Evolutionary conservation across 2,888 invertebrate genomes (phyloP).

Genomic region (Lumbricus terrestris): DNA sequence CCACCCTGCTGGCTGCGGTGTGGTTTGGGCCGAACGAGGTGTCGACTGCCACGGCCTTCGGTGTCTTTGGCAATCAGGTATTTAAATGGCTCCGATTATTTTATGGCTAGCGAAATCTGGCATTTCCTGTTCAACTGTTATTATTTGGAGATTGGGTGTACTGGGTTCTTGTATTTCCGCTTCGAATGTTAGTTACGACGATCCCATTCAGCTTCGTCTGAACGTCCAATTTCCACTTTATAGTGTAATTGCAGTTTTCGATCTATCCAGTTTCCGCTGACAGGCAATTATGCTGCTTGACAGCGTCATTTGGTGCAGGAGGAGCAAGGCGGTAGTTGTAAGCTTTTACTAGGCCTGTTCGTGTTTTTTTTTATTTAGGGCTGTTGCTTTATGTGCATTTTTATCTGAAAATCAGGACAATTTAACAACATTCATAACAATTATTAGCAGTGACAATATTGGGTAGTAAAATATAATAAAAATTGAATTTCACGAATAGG

Average conservation of each 20-base stretch:
- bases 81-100: neutral
- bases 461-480: too few relatives aligned
- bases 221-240: neutral
- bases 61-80: constrained; percentile 98
- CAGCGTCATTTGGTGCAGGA: neutral
- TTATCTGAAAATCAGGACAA: neutral
- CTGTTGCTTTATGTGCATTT: neutral
- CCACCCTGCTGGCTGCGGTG: constrained; percentile 85
- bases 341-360: neutral
- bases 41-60: constrained; percentile 93
- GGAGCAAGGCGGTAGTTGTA: neutral
- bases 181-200: neutral
- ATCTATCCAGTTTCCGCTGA: neutral
- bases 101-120: neutral
- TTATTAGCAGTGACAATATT: too few relatives aligned
- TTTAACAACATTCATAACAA: neutral
- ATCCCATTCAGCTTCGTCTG: neutral
- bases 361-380: neutral
- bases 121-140: neutral
- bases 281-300: neutral
- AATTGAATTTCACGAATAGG: too few relatives aligned
- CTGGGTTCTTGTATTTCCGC: neutral
- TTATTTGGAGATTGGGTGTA: too few relatives aligned
- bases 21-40: constrained; percentile 98
- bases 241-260: neutral